Evolutionary conservation across 2,888 invertebrate genomes (phyloP).

Genomic region (Rhagium mordax): DNA sequence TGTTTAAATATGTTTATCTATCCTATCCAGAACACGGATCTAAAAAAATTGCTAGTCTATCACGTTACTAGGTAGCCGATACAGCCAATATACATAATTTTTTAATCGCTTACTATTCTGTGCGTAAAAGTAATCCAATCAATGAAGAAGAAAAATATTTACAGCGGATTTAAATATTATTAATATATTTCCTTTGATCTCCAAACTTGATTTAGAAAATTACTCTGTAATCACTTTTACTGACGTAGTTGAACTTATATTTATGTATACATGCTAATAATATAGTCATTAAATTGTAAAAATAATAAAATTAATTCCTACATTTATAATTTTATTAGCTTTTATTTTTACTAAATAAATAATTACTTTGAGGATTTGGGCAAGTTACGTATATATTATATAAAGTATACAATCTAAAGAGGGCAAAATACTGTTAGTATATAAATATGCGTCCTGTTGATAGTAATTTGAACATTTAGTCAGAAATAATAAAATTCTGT

Average conservation of each 20-base stretch:
- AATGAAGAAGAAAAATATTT: background rate
- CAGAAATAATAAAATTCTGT: too few species aligned
- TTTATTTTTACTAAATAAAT: conserved; percentile 11
- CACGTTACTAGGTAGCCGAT: background rate
- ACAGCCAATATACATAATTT: background rate
- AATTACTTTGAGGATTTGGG: background rate
- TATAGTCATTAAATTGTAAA: background rate
- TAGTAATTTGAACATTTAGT: too few species aligned
- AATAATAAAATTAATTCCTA: conserved; percentile 9
- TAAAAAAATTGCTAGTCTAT: background rate
- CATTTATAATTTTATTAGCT: conserved; percentile 8
- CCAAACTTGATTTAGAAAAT: background rate
- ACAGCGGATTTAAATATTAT: background rate
- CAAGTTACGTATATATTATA: too few species aligned
- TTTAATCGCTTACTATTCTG: background rate
- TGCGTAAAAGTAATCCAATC: background rate
- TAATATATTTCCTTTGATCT: background rate
- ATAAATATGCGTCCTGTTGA: too few species aligned
- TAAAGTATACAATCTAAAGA: too few species aligned
- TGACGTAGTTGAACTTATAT: background rate
- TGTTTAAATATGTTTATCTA: too few species aligned
- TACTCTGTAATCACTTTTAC: background rate
- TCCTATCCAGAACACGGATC: background rate
- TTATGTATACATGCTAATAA: background rate
- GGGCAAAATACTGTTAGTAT: too few species aligned